Base-by-base conservation (phyloP, 2,888 invertebrate species). In the Carpatolechia fugitivella region DNA sequence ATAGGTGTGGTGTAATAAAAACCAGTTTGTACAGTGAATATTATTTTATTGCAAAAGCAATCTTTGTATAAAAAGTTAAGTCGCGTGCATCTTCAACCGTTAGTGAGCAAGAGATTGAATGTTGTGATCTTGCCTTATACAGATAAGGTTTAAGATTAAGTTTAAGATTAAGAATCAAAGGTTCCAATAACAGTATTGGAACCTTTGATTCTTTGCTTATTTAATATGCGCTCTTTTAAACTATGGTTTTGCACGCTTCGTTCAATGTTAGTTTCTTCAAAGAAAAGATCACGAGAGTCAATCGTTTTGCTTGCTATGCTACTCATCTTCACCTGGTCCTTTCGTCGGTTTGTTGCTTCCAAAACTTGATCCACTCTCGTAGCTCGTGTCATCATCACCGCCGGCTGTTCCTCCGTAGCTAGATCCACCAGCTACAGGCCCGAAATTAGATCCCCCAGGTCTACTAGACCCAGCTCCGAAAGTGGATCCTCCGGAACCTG, bases 1-100 rank as follows among this genome's bases (percentile, higher is more conserved):
- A 70, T 69, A 74, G 85, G 85, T 85, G 82, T 80, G 88, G 89
- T 88, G 87, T 88, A 86, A 90, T 88, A 87, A 87, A 87, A 90
- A 88, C 89, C 87, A 89, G 82, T 81, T 89, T 80, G 78, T 74
- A 41, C 78, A 68, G 83, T 86, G 85, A 79, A 86, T 72, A 85
- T 78, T 74, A 76, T 88, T 55, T 89, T 89, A 89, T 89, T 89
- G 88, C 84, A 72, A 71, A 86, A 87, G 87, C 87, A 79, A 73
- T 76, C 76, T 18, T 70, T 69, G 63, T 69, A 69, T 67, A 69
- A 66, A 36, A 16, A 49, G 56, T 38, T 71, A 76, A 74, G 77
- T 77, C 72, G 74, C 69, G 83, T 83, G 86, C 83, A 75, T 74
- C 69, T 72, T 75, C 76, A 72, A 73, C 68, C 71, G 55, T 54